Evolutionary conservation across 2,797 vertebrate species (phyloP), one percentile per base, ranked within the genome.

Genomic region (Synaphobranchus kaupii): DNA sequence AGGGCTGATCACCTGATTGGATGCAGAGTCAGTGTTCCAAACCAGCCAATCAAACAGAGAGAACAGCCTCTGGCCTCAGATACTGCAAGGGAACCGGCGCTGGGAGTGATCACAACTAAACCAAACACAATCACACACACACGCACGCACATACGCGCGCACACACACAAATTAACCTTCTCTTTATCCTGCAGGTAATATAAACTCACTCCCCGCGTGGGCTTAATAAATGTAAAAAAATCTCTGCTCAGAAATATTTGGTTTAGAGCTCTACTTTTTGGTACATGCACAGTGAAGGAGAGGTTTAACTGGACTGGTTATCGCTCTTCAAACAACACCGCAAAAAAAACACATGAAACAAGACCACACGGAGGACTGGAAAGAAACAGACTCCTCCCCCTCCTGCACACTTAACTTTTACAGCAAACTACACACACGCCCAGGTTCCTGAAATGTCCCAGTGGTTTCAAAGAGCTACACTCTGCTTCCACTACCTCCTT

Each of bases 401-500:
- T 50, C 44, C 39, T 47, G 8, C 5, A 2, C 22, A 1, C n/a
- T 50, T 81, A 10, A 81, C 44, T 81, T 50, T 50, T 48, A 81
- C 78, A 48, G 78, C 50, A 81, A 81, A 81, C 44, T 50, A 48
- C 20, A 48, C 44, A 50, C 78, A 7, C 10, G 44, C 47, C 85
- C 85, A 81, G 54, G 39, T 58, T 52, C 56, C 76, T 39, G 73
- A 76, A 17, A 15, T 47, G 71, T 34, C 73, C 39, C 50, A 60
- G 50, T 28, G 10, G 52, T 86, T 86, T 39, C 44, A 80, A 86
- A 80, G 84, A 86, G 71, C 85, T 86, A 20, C 22, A 5, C 85
- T 92, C 68, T 44, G 82, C 20, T 28, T 60, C 73, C 80, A 28
- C n/a, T 84, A 52, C 50, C 84, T 63, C 58, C 31, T 10, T 78